Evolutionary conservation across 2,797 vertebrate genomes (phyloP).

Genomic region (Arrhamphus sclerolepis): DNA sequence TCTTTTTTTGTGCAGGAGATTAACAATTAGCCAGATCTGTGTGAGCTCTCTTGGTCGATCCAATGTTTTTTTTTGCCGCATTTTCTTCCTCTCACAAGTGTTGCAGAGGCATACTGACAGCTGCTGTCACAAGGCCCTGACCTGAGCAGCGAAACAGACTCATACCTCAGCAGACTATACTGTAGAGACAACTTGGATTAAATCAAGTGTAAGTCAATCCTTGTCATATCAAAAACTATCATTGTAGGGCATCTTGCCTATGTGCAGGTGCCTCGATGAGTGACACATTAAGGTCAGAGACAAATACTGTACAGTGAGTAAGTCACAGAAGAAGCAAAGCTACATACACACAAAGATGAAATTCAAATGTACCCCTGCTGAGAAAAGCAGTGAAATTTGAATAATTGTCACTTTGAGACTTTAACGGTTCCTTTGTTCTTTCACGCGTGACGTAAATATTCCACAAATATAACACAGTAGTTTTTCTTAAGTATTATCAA

Average conservation of each 20-base stretch:
- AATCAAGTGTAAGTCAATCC: conserved; percentile 74
- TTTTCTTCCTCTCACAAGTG: conserved; percentile 22
- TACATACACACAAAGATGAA: not conserved
- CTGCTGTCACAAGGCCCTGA: conserved; percentile 67
- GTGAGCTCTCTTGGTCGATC: conserved; percentile 19
- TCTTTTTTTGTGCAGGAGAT: conserved; percentile 22
- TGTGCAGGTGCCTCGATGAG: conserved; percentile 70
- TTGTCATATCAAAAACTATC: conserved; percentile 75
- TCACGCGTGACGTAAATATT: no score
- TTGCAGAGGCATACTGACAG: conserved; percentile 55
- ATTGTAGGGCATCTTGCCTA: conserved; percentile 63
- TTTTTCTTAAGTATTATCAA: conserved; percentile 22
- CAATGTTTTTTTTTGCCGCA: conserved; percentile 16
- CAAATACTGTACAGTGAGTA: conserved; percentile 42
- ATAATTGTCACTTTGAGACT: no score
- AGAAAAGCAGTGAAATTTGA: not conserved
- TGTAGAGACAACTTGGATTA: conserved; percentile 69
- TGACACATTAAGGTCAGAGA: conserved; percentile 74
- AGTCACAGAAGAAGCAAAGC: conserved; percentile 29
- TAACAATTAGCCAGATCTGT: conserved; percentile 34
- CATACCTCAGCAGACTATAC: conserved; percentile 59
- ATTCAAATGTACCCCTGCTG: not conserved
- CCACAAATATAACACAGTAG: not conserved
- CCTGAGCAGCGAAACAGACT: conserved; percentile 63
- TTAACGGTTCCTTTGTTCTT: no score